These are phyloP conservation scores for Dreissena polymorpha DNA, from an alignment of 1,140 invertebrate genomes.

Conservation along the genomic window DNA sequence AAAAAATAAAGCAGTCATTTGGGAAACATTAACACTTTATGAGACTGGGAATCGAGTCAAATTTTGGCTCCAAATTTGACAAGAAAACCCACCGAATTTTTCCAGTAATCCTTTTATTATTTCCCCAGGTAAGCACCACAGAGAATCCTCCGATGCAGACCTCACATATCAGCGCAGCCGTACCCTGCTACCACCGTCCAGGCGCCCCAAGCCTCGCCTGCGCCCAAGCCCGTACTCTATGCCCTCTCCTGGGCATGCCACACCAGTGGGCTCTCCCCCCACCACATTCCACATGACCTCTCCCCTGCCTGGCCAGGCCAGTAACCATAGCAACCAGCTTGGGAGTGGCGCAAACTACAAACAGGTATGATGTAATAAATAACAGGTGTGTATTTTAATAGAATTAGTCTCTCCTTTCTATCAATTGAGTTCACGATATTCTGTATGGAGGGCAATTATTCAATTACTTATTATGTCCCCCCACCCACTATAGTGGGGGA, in stretches of 20 bases:
- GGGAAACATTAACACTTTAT: no score
- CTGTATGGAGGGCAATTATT: no score
- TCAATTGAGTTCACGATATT: no score
- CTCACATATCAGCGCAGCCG: constrained; percentile 25
- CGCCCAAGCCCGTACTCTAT: constrained; percentile 37
- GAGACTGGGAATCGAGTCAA: no score
- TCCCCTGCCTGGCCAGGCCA: neutral
- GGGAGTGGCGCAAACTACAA: neutral
- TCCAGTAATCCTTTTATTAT: neutral
- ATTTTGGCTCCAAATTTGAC: no score
- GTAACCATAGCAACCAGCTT: neutral
- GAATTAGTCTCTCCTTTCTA: no score
- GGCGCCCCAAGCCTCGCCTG: constrained; percentile 20
- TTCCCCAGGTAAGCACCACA: constrained; percentile 25
- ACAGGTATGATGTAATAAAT: no score
- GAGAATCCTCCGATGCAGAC: constrained; percentile 20
- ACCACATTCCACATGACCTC: constrained; percentile 20
- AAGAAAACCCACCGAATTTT: no score
- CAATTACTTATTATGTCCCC: no score
- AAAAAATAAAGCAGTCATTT: no score
- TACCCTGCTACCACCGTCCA: constrained; percentile 18
- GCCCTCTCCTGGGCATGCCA: neutral
- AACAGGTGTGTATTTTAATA: no score
- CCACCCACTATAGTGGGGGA: no score
- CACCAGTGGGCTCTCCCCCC: constrained; percentile 1